Conservation (phyloP, 2,797 vertebrate species). For the Diplodus sargus region DNA sequence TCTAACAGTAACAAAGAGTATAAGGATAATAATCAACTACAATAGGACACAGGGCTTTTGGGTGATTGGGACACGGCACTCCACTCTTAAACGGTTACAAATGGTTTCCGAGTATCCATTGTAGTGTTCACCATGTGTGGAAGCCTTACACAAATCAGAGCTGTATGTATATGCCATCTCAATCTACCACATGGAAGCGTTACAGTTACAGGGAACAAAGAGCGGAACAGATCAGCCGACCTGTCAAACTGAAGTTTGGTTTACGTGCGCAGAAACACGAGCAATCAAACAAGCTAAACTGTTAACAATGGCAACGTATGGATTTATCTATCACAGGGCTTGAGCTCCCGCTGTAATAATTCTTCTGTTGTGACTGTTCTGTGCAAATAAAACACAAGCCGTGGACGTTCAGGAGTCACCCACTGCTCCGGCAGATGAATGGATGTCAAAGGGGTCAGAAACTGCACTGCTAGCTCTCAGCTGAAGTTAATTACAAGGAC, state of each 20-base stretch:
- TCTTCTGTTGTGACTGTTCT: background rate
- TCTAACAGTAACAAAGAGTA: too few relatives aligned
- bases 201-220: background rate
- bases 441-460: too few relatives aligned
- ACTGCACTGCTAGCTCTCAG: background rate
- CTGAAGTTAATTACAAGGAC: background rate
- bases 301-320: background rate
- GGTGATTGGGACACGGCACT: too few relatives aligned
- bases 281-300: constrained; percentile 8
- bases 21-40: too few relatives aligned
- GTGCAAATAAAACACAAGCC: background rate
- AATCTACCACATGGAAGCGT: too few relatives aligned
- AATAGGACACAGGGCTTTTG: too few relatives aligned
- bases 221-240: background rate
- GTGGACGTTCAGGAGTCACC: background rate
- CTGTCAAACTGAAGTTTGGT: background rate
- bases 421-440: background rate
- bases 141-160: too few relatives aligned
- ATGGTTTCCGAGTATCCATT: too few relatives aligned
- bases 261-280: background rate
- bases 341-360: background rate
- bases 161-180: too few relatives aligned
- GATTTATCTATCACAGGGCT: background rate
- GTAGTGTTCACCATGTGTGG: too few relatives aligned
- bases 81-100: too few relatives aligned